A percentile compares a stretch with the other conserved stretches of the same genome.
Conservation (phyloP, 2,113 vertebrate species). For the Bothrops jararaca region DNA sequence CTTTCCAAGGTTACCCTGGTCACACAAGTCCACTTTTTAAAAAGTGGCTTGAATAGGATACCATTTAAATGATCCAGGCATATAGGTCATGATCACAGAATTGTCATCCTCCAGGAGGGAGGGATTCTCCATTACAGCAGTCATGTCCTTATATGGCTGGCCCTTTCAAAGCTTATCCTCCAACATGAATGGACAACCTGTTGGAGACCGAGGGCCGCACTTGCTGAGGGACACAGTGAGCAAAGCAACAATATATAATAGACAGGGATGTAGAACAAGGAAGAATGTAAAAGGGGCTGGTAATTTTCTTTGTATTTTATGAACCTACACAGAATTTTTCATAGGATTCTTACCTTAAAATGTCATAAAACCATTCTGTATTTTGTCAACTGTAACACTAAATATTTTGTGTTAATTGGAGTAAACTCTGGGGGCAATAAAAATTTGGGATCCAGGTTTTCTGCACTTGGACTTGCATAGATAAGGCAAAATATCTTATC, state of each 20-base stretch:
- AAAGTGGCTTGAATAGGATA: not conserved
- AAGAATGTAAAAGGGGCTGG: not conserved
- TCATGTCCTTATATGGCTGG: not conserved
- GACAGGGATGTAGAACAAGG: not conserved
- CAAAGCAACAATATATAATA: not conserved
- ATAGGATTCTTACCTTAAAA: not conserved
- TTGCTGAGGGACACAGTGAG: not conserved
- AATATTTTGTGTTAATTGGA: not conserved
- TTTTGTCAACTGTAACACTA: not conserved
- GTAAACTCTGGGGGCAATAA: not conserved
- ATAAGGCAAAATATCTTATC: constrained; percentile 3
- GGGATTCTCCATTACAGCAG: not conserved
- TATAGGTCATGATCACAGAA: not conserved
- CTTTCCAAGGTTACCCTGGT: not conserved
- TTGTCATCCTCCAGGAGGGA: not conserved
- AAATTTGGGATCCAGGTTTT: not conserved
- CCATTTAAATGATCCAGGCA: not conserved
- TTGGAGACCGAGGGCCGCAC: not conserved
- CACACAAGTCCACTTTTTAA: not conserved
- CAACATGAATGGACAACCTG: not conserved
- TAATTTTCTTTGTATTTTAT: not conserved
- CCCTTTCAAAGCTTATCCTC: no score
- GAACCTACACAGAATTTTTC: not conserved
- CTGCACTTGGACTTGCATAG: not conserved
- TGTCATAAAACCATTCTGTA: not conserved